Evolutionary conservation across 2,113 vertebrate genomes (phyloP), one percentile per base, ranked within the genome.

Genomic region (Peromyscus californicus): DNA sequence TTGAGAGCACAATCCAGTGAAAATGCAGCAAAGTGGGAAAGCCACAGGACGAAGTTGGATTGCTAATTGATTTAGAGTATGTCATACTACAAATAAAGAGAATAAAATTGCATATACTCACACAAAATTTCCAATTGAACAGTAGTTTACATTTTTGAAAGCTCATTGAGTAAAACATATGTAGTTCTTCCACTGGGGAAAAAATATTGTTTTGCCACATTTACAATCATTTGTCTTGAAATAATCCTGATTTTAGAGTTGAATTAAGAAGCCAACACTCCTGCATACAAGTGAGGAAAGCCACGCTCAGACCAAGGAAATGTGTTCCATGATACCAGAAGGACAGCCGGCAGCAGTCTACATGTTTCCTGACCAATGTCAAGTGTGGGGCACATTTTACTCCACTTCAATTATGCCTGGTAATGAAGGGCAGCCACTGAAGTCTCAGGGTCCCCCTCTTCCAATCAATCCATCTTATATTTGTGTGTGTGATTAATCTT

Each of bases 11-110:
- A 4, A 78, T 84, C 2, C 33, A 57, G 48, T 1, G 76, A 93
- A 93, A 96, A 51, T 33, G 51, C 6, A 83, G 22, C 80, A 12
- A 80, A 80, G 33, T 83, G 74, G 39, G 74, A 95, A 97, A 51
- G 22, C 3, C 36, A 61, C 31, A 36, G 9, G 29, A 67, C 13
- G 80, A 93, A 69, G 45, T 45, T 93, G 21, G 33, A n/a, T 79
- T 82, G 36, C 59, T 94, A 96, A 67, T 78, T 74, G 36, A 93
- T 74, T 80, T 70, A 80, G 17, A 88, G 51, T 42, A 65, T 8
- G 67, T 74, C 11, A 57, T 42, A 69, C 7, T 51, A n/a, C 61
- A 91, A 94, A 70, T 12, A 95, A 80, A 26, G n/a, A 57, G 69
- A 75, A 67, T 63, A 57, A n/a, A 61, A 54, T 45, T n/a, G 16